A percentile compares a stretch with the other conserved stretches of the same genome.
phyloP scores from a whole-genome alignment of 2,113 vertebrate species.

The Halcyon senegalensis region DNA sequence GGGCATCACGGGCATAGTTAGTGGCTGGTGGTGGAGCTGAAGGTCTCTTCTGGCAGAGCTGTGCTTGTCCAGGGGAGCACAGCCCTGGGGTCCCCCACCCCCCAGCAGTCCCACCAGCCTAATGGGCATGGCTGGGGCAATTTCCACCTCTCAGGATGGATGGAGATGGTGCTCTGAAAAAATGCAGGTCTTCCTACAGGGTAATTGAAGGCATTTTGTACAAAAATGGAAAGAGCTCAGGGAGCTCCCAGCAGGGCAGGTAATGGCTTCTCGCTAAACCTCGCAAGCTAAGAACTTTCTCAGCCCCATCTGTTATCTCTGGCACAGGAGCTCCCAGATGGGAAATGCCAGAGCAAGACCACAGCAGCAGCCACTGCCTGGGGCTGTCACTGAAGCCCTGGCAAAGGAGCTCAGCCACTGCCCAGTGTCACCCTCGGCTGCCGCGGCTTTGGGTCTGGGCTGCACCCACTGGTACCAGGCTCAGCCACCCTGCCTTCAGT shows the following conservation, averaged over 20 bases:
- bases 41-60: not conserved
- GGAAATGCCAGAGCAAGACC: not conserved
- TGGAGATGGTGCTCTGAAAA: not conserved
- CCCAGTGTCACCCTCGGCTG: rapidly evolving
- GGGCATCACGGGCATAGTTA: rapidly evolving
- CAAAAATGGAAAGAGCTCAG: not conserved
- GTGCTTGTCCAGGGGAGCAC: not conserved
- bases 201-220: not conserved
- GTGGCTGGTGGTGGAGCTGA: not conserved
- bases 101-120: not conserved
- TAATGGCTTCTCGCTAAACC: not conserved
- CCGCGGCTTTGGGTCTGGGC: rapidly evolving
- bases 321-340: not conserved
- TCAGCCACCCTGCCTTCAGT: not conserved
- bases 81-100: no score
- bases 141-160: not conserved
- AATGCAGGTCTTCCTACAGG: rapidly evolving
- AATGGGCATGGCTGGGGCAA: rapidly evolving
- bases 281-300: not conserved
- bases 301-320: not conserved
- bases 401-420: not conserved
- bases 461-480: rapidly evolving
- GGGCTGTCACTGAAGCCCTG: not conserved
- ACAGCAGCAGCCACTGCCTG: not conserved
- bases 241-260: not conserved